Base-by-base conservation (phyloP, 1,140 invertebrate genomes). In the Temnothorax nylanderi region DNA sequence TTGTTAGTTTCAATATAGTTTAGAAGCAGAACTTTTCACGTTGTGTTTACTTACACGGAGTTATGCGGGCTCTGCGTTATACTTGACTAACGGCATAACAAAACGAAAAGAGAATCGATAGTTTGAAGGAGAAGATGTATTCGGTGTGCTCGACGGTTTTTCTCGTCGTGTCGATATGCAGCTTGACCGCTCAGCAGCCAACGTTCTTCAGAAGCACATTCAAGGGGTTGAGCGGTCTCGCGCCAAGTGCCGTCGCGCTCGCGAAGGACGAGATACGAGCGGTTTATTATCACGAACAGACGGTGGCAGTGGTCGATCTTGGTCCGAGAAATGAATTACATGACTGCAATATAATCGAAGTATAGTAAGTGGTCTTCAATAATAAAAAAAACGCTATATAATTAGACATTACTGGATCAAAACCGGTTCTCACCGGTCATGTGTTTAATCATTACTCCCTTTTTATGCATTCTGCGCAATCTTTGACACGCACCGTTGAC, bases 261-360 rank as follows among this genome's bases (percentile, higher is more conserved):
- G 8, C 47, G 5, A 65, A 21, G 0, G 87, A 78, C 32, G 86
- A 91, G 18, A 93, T 78, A 47, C 90, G 92, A 60, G 89, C 76
- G 0, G 97, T 98, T 74, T 98, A 98, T 92, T 96, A 97, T 93
- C 96, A 97, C 93, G 98, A 98, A 91, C 97, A 98, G 94, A 97
- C 98, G 1, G 96, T 98, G 21, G 98, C 97, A 3, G 96, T 98
- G 8, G 96, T 98, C 7, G 97, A 98, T 92, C 95, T 97, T 51
- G 96, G 97, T 3, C 94, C 96, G 41, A 97, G 97, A 90, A 94
- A 95, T 75, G 94, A 97, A 82, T 94, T 98, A 13, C 95, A 97
- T 26, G 97, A 97, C 91, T 98, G 98, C 92, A 97, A 98, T 94
- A 96, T 98, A 81, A 97, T 98, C 86, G 98, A 98, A 96, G 97